These are phyloP conservation scores for Archips crataeganus DNA, from an alignment of 2,888 invertebrate genomes.

Conservation along the genomic window DNA sequence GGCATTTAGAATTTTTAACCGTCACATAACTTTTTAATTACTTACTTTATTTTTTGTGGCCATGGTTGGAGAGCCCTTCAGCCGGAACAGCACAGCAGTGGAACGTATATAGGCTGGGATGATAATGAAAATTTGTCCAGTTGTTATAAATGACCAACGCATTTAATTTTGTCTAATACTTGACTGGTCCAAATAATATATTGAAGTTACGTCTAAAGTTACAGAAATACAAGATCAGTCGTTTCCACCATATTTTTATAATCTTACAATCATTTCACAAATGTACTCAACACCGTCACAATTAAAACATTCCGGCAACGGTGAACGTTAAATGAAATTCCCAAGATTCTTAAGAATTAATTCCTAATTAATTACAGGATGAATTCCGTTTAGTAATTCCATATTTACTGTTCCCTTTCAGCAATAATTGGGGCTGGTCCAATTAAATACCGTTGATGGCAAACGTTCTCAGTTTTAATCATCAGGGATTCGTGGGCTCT, in stretches of 20 bases:
- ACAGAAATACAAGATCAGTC: neutral
- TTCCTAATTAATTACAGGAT: conserved; percentile 9
- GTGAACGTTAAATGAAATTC: conserved; percentile 4
- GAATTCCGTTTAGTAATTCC: conserved; percentile 43
- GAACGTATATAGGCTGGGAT: too few relatives aligned
- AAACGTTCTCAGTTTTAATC: conserved; percentile 53
- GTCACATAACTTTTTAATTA: too few relatives aligned
- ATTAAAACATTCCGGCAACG: neutral
- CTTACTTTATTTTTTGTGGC: too few relatives aligned
- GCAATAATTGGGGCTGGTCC: conserved; percentile 47
- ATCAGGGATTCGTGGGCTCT: conserved; percentile 54
- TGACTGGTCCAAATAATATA: too few relatives aligned
- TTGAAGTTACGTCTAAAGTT: too few relatives aligned
- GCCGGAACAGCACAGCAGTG: too few relatives aligned
- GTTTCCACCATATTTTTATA: neutral
- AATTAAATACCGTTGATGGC: conserved; percentile 34
- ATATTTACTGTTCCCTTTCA: conserved; percentile 51
- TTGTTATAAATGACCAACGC: too few relatives aligned
- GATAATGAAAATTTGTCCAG: too few relatives aligned
- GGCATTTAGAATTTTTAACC: too few relatives aligned
- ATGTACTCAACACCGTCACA: neutral
- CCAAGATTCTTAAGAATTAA: conserved; percentile 2
- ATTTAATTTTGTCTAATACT: too few relatives aligned
- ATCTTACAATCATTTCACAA: neutral
- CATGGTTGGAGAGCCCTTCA: too few relatives aligned